A percentile compares a stretch with the other conserved stretches of the same genome.
Evolutionary conservation across 2,113 vertebrate species (phyloP).

Genomic region (Lamprologus ornatipinnis): DNA sequence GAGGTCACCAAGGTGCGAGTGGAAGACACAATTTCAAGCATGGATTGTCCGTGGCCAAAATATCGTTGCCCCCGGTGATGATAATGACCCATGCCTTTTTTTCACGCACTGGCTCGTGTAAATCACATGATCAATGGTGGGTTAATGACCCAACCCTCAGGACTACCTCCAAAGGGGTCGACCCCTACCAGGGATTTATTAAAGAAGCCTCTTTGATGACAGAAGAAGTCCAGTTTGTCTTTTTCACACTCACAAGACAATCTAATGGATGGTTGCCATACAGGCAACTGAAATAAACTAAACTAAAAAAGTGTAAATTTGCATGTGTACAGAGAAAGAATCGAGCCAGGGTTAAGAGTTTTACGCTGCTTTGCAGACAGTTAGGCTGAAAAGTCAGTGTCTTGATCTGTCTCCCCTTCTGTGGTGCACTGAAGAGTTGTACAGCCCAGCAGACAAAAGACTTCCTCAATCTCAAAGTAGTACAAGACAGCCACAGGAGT

Average conservation of each 20-base stretch:
- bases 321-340: not conserved
- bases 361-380: fast-evolving
- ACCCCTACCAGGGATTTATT: not conserved
- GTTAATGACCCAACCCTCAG: not conserved
- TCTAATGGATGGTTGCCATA: not conserved
- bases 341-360: not conserved
- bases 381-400: not conserved
- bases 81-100: not conserved
- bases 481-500: not conserved
- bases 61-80: fast-evolving
- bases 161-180: not conserved
- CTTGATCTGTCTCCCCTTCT: not conserved
- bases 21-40: not conserved
- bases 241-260: not conserved
- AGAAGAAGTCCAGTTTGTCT: not conserved
- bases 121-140: not conserved
- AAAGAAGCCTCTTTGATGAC: not conserved
- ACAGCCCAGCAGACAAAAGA: not conserved
- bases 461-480: not conserved
- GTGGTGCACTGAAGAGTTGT: not conserved
- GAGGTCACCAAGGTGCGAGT: not conserved
- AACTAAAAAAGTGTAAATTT: not conserved
- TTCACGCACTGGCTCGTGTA: fast-evolving
- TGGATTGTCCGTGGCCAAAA: not conserved
- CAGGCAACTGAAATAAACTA: not conserved